A percentile compares a stretch with the other conserved stretches of the same genome.
Conservation (phyloP, 2,113 vertebrate species). For the Phrynosoma blainvillii region DNA sequence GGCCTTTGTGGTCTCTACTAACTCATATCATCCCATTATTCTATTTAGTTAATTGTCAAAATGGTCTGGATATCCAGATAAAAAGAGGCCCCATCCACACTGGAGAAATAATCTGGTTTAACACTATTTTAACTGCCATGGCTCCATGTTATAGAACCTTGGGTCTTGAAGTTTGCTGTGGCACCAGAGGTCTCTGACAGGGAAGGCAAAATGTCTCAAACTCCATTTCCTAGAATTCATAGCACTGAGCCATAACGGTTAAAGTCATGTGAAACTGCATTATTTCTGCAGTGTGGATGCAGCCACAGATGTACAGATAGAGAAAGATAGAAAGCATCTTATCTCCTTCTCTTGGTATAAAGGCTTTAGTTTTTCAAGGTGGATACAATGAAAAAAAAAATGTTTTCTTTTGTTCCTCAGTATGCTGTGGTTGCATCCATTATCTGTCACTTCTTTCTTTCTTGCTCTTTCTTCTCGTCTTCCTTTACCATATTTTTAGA, state of each 20-base stretch:
- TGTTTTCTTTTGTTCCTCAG: not conserved
- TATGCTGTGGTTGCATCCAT: too few species aligned
- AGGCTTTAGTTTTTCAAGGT: not conserved
- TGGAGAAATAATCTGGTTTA: too few species aligned
- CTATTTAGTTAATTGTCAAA: not conserved
- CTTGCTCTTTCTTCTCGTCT: not conserved
- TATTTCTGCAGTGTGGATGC: too few species aligned
- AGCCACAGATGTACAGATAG: not conserved
- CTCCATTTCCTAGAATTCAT: too few species aligned
- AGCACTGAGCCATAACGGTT: too few species aligned
- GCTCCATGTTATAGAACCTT: not conserved
- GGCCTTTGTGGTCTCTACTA: too few species aligned
- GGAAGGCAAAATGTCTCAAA: too few species aligned
- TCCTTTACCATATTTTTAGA: not conserved
- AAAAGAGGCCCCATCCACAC: too few species aligned
- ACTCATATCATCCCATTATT: too few species aligned
- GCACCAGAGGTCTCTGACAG: not conserved
- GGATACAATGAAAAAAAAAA: not conserved
- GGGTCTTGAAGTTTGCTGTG: not conserved
- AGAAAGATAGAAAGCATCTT: not conserved
- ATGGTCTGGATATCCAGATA: not conserved
- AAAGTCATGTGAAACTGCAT: too few species aligned
- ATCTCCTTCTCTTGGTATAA: not conserved
- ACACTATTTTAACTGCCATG: too few species aligned
- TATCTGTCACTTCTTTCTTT: too few species aligned